These are phyloP conservation scores for Acholoe squamosa DNA, from an alignment of 2,888 invertebrate species.

Conservation along the genomic window DNA sequence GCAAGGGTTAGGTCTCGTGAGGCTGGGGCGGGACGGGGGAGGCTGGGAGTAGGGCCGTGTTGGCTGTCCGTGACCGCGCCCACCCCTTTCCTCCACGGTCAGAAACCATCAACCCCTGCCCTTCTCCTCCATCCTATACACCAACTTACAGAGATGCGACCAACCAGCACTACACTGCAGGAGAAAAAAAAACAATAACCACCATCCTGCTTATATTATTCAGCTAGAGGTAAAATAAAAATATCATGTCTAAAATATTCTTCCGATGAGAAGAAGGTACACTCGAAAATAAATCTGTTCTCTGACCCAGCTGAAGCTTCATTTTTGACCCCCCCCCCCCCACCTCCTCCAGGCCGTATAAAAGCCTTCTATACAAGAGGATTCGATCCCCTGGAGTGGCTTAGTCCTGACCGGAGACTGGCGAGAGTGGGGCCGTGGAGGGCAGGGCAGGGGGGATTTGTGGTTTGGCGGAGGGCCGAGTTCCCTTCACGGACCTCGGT, in stretches of 20 bases:
- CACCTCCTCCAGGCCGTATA: background rate
- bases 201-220: too few relatives aligned
- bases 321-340: too few relatives aligned
- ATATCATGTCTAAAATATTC: background rate
- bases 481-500: background rate
- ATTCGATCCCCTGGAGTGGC: background rate
- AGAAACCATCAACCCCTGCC: constrained; percentile 41
- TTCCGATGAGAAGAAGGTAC: background rate
- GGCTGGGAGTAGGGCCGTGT: background rate
- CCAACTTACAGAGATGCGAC: background rate
- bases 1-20: constrained; percentile 35
- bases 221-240: background rate
- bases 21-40: background rate
- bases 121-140: background rate
- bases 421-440: background rate
- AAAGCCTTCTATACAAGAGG: background rate
- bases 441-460: constrained; percentile 6
- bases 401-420: background rate
- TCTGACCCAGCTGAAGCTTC: background rate
- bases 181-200: background rate
- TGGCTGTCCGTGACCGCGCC: background rate
- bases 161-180: background rate
- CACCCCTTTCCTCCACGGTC: constrained; percentile 23
- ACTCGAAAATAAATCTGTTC: background rate
- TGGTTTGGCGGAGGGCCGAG: background rate